Evolutionary conservation across 2,888 invertebrate genomes (phyloP), one percentile per base, ranked within the genome.

Genomic region (Rutpela maculata): DNA sequence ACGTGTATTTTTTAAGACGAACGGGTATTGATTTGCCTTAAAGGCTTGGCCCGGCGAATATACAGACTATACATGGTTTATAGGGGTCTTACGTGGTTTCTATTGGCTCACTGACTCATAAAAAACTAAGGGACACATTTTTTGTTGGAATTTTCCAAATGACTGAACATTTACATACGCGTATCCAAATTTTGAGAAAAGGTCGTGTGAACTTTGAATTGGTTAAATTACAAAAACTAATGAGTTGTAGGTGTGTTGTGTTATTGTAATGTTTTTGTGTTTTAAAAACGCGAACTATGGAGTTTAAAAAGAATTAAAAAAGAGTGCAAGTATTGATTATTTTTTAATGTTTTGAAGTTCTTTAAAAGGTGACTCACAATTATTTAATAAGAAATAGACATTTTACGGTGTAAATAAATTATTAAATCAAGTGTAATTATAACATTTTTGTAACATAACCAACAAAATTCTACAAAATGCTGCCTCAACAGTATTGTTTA

Each of bases 401-500:
- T 67, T 78, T 77, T 62, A 72, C 62, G 75, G 56, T 79, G 78
- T 81, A 78, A 81, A 78, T 74, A 79, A 55, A 38, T 55, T 70
- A 76, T 70, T 73, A 76, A 70, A 63, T 66, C 70, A 66, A 80
- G 76, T 67, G 76, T 81, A 78, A 76, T 76, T 77, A 76, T 76
- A 76, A 76, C 70, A 68, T 78, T 78, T 77, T 71, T 74, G 72
- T 55, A 82, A 85, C 84, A 84, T 83, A 85, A 82, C 81, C 82
- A 81, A 82, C 75, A 83, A 81, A 79, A 72, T 73, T 75, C 22
- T 77, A 77, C 77, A 84, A 91, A 90, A 95, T 95, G 95, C 92
- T 94, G 91, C 95, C 96, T 74, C 97, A 97, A 91, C 97, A 97
- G 90, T 97, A 97, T 91, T 97, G 97, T 89, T 91, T 97, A 85